Base-by-base conservation (phyloP, 1,140 invertebrate species). In the Diprion similis region DNA sequence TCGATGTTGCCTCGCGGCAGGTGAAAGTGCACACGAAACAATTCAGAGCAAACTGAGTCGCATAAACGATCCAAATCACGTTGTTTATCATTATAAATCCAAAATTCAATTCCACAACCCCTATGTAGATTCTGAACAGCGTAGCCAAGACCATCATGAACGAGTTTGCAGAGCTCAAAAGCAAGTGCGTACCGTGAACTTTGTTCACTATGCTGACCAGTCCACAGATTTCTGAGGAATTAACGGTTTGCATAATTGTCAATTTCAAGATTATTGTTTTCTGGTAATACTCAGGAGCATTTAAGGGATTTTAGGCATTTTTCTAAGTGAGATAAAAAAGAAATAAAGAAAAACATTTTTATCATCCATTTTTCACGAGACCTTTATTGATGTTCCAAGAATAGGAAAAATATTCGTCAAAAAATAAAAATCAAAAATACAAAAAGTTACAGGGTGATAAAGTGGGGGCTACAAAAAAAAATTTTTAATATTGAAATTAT, bases 91-190 rank as follows among this genome's bases (percentile, higher is more conserved):
- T 64, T 67, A 84, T 83, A 24, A 83, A 84, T 3, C 51, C 70
- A 24, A 72, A 75, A 46, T 81, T 80, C 8, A 71, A 66, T 13
- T 84, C 82, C 1, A 78, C 82, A 9, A 82, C 80, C 10, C 82
- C 75, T 81, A 83, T 84, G 66, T 83, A 84, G 59, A 84, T 83
- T 10, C 82, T 77, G 37, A 84, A 84, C 1, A 84, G 71, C 3
- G 81, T 83, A 6, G 80, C 77, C 1, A 84, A 78, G 0, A 83
- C 78, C 82, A 82, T 82, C 10, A 79, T 80, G 64, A 84, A 84
- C n/a, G 81, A 74, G 69, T 83, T 84, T 1, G 80, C 76, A 7
- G 82, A 83, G 15, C 78, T 80, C 11, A 84, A 59, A 0, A 84
- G 70, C 1, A 84, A 72, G 24, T 84, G 78, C 10, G 80, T 37